These are phyloP conservation scores for Drosophila kikkawai DNA, from an alignment of 1,140 invertebrate species.

Conservation along the genomic window DNA sequence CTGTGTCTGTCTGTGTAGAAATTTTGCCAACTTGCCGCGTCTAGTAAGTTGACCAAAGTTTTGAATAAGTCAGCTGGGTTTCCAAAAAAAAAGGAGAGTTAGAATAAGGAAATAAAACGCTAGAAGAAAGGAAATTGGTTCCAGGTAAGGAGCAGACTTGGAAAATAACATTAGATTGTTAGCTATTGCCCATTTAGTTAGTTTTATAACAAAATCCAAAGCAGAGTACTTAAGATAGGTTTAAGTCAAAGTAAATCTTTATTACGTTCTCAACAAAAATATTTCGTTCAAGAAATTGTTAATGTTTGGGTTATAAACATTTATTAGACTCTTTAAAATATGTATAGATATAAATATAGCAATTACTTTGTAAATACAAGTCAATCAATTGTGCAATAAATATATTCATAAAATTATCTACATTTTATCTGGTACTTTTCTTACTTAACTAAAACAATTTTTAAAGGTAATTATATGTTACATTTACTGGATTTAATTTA, in stretches of 20 bases:
- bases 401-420: background rate
- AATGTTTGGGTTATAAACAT: background rate
- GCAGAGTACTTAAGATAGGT: background rate
- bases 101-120: conserved; percentile 6
- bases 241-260: background rate
- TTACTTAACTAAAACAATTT: background rate
- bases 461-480: background rate
- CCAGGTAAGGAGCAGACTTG: conserved; percentile 9
- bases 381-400: conserved; percentile 34
- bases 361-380: conserved; percentile 39
- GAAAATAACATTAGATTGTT: conserved; percentile 18
- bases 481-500: background rate
- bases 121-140: conserved; percentile 15
- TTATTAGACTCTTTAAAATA: background rate
- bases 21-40: conserved; percentile 71
- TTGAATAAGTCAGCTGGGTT: conserved; percentile 27
- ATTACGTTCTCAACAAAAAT: background rate
- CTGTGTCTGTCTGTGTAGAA: conserved; percentile 7
- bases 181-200: conserved; percentile 42
- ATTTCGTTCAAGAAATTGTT: background rate
- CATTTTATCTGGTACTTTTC: too few relatives aligned
- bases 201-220: conserved; percentile 37
- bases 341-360: conserved; percentile 17
- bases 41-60: conserved; percentile 74
- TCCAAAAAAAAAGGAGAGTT: background rate